Percentiles rank a stretch among this genome's conserved stretches.
These are phyloP conservation scores for Danio rerio DNA, from an alignment of 2,113 vertebrate species.

Conservation along the genomic window DNA sequence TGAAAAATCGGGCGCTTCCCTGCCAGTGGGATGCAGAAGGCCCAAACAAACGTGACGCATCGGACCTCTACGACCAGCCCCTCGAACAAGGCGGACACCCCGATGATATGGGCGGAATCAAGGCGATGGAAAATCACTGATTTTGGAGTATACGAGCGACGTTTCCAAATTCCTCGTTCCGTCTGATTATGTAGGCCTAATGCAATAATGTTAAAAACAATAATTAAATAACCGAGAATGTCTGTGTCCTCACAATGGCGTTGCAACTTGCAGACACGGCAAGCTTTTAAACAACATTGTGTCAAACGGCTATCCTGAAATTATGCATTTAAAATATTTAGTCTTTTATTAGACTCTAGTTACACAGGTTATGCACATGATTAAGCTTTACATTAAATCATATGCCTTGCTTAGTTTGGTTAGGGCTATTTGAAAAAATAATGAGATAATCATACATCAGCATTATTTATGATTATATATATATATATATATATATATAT, in stretches of 20 bases:
- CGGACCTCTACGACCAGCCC: slow-evolving; percentile 54
- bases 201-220: not conserved
- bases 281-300: too few relatives aligned
- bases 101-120: slow-evolving; percentile 55
- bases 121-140: slow-evolving; percentile 22
- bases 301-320: too few relatives aligned
- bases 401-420: too few relatives aligned
- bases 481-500: too few relatives aligned
- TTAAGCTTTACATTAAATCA: too few relatives aligned
- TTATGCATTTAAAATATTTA: too few relatives aligned
- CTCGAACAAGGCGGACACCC: slow-evolving; percentile 52
- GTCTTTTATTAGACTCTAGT: not conserved
- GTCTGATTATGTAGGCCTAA: not conserved
- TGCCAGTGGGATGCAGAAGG: slow-evolving; percentile 47
- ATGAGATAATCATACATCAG: too few relatives aligned
- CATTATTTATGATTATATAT: too few relatives aligned
- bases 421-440: too few relatives aligned
- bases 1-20: slow-evolving; percentile 7
- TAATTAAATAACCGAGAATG: not conserved
- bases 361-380: too few relatives aligned
- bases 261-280: not conserved
- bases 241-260: not conserved
- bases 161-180: not conserved
- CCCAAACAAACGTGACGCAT: slow-evolving; percentile 61
- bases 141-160: not conserved